Evolutionary conservation across 2,113 vertebrate species (phyloP).

Genomic region (Lophura nycthemera): DNA sequence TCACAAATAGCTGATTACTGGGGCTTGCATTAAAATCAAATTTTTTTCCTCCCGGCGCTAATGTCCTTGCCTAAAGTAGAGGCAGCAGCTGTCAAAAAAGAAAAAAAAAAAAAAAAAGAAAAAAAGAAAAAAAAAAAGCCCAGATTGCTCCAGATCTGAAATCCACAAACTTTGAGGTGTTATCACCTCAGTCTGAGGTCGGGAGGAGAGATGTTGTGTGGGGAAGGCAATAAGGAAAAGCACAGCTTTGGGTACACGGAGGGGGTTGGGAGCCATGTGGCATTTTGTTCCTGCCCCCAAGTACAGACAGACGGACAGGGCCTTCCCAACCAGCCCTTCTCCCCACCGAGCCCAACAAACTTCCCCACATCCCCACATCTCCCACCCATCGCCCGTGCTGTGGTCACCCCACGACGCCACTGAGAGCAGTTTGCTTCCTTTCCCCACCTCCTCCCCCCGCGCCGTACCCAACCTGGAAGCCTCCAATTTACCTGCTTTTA

Average conservation of each 20-base stretch:
- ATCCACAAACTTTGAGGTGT: conserved; percentile 40
- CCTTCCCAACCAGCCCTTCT: neutral
- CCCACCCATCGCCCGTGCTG: neutral
- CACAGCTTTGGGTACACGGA: fast-evolving
- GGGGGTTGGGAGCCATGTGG: fast-evolving
- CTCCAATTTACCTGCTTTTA: conserved; percentile 82
- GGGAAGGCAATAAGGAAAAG: neutral
- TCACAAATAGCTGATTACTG: conserved; percentile 89
- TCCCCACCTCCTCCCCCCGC: neutral
- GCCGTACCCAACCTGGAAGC: conserved; percentile 45
- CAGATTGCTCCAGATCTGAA: conserved; percentile 56
- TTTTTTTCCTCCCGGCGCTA: conserved; percentile 64
- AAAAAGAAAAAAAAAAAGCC: neutral
- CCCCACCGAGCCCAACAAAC: fast-evolving
- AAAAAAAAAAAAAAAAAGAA: neutral
- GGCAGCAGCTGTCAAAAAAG: conserved; percentile 58
- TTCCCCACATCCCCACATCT: neutral
- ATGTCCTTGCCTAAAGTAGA: conserved; percentile 80
- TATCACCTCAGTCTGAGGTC: neutral
- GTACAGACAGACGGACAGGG: fast-evolving
- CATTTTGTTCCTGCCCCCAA: neutral
- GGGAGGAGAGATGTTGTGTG: fast-evolving
- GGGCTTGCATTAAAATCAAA: conserved; percentile 85
- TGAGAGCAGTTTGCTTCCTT: conserved; percentile 68
- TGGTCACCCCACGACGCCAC: neutral